A percentile compares a stretch with the other conserved stretches of the same genome.
Conservation (phyloP, 2,888 invertebrate species). For the Incurvaria masculella region DNA sequence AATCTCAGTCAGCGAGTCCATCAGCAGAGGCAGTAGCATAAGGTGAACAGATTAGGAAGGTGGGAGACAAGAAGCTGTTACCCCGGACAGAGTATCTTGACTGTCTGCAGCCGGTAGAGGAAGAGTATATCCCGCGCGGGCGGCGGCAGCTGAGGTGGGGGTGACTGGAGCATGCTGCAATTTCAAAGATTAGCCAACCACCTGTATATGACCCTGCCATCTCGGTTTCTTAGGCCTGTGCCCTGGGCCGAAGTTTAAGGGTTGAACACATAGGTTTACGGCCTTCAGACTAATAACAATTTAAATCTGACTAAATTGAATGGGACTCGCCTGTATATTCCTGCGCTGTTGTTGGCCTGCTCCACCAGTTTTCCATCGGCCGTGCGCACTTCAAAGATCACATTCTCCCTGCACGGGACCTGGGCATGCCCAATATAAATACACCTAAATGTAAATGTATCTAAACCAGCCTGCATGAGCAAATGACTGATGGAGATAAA, state of each 20-base stretch:
- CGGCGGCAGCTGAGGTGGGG: conserved; percentile 22
- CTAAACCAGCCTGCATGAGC: too few relatives aligned
- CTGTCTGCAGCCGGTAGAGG: conserved; percentile 17
- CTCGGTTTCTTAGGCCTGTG: too few relatives aligned
- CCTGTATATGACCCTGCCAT: too few relatives aligned
- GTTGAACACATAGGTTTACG: too few relatives aligned
- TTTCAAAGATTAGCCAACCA: too few relatives aligned
- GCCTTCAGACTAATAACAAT: too few relatives aligned
- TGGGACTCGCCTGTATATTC: conserved; percentile 51
- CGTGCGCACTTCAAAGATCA: conserved; percentile 52
- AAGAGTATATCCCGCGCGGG: conserved; percentile 22
- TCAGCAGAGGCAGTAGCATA: neutral
- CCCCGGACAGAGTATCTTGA: conserved; percentile 28
- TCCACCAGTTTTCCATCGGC: conserved; percentile 51
- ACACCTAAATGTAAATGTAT: too few relatives aligned
- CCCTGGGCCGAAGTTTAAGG: too few relatives aligned
- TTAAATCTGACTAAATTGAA: too few relatives aligned
- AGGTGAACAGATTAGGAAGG: neutral
- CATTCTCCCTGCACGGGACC: conserved; percentile 35
- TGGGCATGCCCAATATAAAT: too few relatives aligned
- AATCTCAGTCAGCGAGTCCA: neutral
- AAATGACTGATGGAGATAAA: too few relatives aligned
- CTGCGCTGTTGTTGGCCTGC: conserved; percentile 58
- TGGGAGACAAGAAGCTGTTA: conserved; percentile 12
- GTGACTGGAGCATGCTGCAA: conserved; percentile 14